phyloP scores from a whole-genome alignment of 2,888 invertebrate species.

The Hecatera dysodea region DNA sequence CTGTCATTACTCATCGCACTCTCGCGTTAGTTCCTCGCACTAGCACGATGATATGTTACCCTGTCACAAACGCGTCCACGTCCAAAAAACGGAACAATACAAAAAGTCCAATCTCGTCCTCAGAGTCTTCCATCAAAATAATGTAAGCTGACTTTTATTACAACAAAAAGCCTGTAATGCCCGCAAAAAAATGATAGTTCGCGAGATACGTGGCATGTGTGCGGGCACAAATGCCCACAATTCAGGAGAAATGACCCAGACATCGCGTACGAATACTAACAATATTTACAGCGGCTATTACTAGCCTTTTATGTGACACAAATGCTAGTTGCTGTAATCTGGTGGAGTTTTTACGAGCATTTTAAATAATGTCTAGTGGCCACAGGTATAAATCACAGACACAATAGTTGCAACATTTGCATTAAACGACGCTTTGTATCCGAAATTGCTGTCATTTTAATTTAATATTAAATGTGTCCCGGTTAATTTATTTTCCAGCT shows the following conservation, averaged over 20 bases:
- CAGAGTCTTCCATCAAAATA: slow-evolving; percentile 59
- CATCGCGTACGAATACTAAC: slow-evolving; percentile 70
- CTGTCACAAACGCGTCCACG: slow-evolving; percentile 44
- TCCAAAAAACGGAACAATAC: slow-evolving; percentile 48
- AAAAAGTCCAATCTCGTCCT: slow-evolving; percentile 64
- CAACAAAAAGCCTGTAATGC: slow-evolving; percentile 62
- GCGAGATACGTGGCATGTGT: slow-evolving; percentile 64
- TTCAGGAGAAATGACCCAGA: slow-evolving; percentile 72
- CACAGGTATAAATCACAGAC: slow-evolving; percentile 76
- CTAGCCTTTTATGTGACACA: slow-evolving; percentile 78
- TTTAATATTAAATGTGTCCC: slow-evolving; percentile 75
- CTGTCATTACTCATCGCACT: slow-evolving; percentile 46
- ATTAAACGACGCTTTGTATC: slow-evolving; percentile 75
- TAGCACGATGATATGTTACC: slow-evolving; percentile 37
- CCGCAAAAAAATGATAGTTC: slow-evolving; percentile 61
- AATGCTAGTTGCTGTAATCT: slow-evolving; percentile 79
- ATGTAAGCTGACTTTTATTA: slow-evolving; percentile 66
- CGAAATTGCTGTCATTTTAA: slow-evolving; percentile 79
- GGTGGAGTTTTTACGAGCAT: slow-evolving; percentile 79
- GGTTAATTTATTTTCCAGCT: slow-evolving; percentile 71
- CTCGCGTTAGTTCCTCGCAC: slow-evolving; percentile 29
- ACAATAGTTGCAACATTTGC: slow-evolving; percentile 81
- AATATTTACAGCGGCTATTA: slow-evolving; percentile 77
- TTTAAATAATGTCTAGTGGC: slow-evolving; percentile 78
- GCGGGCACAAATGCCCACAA: slow-evolving; percentile 63